phyloP scores from a whole-genome alignment of 2,797 vertebrate genomes.

The Gambelia wislizenii region DNA sequence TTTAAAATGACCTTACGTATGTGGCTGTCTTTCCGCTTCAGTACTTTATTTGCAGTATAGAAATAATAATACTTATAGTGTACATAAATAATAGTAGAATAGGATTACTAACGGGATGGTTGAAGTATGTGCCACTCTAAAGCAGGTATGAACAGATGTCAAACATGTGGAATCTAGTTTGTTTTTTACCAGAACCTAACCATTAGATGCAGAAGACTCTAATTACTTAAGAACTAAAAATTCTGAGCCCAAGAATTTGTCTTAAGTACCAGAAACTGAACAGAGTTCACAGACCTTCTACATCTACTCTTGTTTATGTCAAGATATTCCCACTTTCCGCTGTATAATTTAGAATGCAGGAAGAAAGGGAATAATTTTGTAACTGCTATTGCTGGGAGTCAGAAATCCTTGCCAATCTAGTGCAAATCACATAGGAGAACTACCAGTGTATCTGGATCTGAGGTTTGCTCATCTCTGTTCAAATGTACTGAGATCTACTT shows the following conservation, averaged over 20 bases:
- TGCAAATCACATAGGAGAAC: no score
- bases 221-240: background rate
- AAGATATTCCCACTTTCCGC: background rate
- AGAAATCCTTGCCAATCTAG: no score
- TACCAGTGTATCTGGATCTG: no score
- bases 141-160: background rate
- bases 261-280: background rate
- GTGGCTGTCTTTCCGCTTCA: background rate
- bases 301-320: background rate
- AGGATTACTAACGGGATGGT: background rate
- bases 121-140: background rate
- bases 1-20: background rate
- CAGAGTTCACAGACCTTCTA: background rate
- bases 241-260: background rate
- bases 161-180: background rate
- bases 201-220: background rate
- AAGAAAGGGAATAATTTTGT: background rate
- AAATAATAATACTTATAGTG: background rate
- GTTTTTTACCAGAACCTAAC: background rate
- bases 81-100: background rate
- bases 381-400: background rate
- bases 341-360: background rate
- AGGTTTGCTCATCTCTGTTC: no score
- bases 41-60: background rate
- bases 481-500: no score